Conservation (phyloP, 2,113 vertebrate species). For the Phainopepla nitens region DNA sequence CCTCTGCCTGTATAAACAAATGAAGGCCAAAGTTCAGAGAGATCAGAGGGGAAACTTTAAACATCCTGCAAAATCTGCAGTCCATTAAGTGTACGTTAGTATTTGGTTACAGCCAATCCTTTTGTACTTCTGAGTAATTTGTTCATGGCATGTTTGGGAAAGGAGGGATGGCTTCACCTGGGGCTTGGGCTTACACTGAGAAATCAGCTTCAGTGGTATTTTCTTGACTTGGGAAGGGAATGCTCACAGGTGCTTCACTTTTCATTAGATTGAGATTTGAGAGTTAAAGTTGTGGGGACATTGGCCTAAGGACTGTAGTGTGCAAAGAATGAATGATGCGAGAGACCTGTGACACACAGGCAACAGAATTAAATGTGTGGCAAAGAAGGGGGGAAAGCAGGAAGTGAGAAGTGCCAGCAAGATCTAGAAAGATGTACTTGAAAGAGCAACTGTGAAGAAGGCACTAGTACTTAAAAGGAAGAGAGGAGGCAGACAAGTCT, state of each 20-base stretch:
- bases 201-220: neutral
- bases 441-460: neutral
- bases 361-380: neutral
- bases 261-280: neutral
- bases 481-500: neutral
- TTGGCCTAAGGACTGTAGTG: neutral
- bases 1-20: constrained; percentile 64
- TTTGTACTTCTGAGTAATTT: constrained; percentile 30
- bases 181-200: neutral
- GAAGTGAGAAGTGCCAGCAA: neutral
- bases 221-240: neutral
- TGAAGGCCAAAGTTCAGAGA: constrained; percentile 68
- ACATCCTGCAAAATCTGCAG: constrained; percentile 30
- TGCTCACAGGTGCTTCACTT: neutral
- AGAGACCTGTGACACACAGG: neutral
- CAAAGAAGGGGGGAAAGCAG: neutral
- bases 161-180: neutral
- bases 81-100: constrained; percentile 29
- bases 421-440: neutral
- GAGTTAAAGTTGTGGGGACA: neutral
- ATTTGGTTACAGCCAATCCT: constrained; percentile 36
- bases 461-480: neutral
- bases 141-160: neutral
- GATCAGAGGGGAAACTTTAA: constrained; percentile 53
- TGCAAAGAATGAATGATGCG: neutral